A percentile compares a stretch with the other conserved stretches of the same genome.
Conservation (phyloP, 2,113 vertebrate genomes). For the human (Homo sapiens) region GRCh38 chr16:20016001-20016500, state of each 20-base stretch:
- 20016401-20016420: background rate
- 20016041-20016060: background rate
- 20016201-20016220: background rate
- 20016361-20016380: background rate
- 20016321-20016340: background rate
- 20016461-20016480: background rate
- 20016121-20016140: background rate
- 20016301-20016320: background rate
- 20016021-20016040: background rate
- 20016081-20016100: background rate
- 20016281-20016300: background rate
- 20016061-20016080: background rate
- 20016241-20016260: background rate
- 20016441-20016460: background rate
- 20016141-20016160: background rate
- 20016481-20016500: background rate
- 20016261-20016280: background rate
- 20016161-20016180: background rate
- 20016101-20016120: background rate
- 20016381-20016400: background rate
- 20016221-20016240: background rate
- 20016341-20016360: background rate
- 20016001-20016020: background rate
- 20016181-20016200: background rate
- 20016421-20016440: background rate